Evolutionary conservation across 1,140 invertebrate species (phyloP).

Genomic region (Drosophila sproati): DNA sequence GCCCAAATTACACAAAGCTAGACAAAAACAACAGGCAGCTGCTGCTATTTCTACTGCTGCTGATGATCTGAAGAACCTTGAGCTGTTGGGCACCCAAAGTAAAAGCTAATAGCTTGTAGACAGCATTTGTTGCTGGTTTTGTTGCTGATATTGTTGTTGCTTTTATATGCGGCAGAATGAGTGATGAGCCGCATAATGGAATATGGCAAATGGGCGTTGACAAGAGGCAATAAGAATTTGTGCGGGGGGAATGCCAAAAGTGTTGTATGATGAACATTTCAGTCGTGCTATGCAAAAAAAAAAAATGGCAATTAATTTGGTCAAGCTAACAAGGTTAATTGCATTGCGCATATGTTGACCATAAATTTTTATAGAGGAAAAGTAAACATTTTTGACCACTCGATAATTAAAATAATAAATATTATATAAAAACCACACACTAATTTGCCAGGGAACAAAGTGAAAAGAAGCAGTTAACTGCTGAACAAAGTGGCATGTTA

Average conservation of each 20-base stretch:
- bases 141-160: conserved; percentile 11
- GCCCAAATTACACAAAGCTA: conserved; percentile 53
- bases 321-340: conserved; percentile 59
- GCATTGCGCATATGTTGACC: conserved; percentile 48
- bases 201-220: conserved; percentile 75
- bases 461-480: background rate
- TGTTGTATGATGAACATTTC: conserved; percentile 14
- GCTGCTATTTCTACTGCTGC: conserved; percentile 7
- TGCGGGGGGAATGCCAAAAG: conserved; percentile 11
- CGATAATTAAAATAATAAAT: too few species aligned
- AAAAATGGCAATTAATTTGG: conserved; percentile 48
- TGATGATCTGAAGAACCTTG: conserved; percentile 61
- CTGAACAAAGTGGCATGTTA: conserved; percentile 1
- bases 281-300: conserved; percentile 10
- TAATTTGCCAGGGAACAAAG: conserved; percentile 4
- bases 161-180: conserved; percentile 40
- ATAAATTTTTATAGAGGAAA: conserved; percentile 2
- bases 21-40: conserved; percentile 41
- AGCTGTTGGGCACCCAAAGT: conserved; percentile 47
- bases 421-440: background rate
- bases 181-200: conserved; percentile 74
- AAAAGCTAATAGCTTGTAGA: conserved; percentile 42
- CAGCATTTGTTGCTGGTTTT: conserved; percentile 38
- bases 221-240: conserved; percentile 42
- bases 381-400: background rate